phyloP scores from a whole-genome alignment of 2,888 invertebrate genomes.

The Pristionchus entomophagus region DNA sequence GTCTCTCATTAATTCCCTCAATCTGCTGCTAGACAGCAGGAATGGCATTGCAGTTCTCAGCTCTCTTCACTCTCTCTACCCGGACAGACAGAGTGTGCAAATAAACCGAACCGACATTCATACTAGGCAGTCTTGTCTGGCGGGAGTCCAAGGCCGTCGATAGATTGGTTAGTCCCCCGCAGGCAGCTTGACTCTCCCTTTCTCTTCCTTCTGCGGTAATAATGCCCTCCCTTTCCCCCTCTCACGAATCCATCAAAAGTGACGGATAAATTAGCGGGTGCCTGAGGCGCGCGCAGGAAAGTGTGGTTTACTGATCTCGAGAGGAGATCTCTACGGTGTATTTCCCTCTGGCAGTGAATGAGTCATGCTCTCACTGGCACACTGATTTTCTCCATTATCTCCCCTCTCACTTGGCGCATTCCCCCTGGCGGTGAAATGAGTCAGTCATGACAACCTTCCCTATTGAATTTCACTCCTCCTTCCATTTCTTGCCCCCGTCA shows the following conservation, averaged over 20 bases:
- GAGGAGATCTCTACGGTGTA: too few relatives aligned
- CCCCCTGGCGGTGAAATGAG: background rate
- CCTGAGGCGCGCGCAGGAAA: background rate
- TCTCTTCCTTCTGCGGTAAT: background rate
- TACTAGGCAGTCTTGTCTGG: background rate
- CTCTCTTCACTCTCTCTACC: too few relatives aligned
- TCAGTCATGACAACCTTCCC: background rate
- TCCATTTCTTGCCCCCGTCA: background rate
- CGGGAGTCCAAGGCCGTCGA: background rate
- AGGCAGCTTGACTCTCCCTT: background rate
- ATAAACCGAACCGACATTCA: too few relatives aligned
- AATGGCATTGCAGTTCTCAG: too few relatives aligned
- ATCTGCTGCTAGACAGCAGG: background rate
- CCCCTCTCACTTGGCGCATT: too few relatives aligned
- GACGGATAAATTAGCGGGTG: background rate
- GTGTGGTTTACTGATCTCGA: background rate
- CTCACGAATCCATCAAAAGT: background rate
- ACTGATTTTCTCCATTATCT: too few relatives aligned
- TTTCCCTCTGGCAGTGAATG: background rate
- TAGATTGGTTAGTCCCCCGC: background rate
- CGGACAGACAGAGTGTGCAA: too few relatives aligned
- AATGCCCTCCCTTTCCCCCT: background rate
- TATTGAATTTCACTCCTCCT: conserved; percentile 14
- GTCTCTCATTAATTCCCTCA: conserved; percentile 38
- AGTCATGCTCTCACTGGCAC: background rate